Base-by-base conservation (phyloP, 2,797 vertebrate genomes). In the Epinephelus awoara region DNA sequence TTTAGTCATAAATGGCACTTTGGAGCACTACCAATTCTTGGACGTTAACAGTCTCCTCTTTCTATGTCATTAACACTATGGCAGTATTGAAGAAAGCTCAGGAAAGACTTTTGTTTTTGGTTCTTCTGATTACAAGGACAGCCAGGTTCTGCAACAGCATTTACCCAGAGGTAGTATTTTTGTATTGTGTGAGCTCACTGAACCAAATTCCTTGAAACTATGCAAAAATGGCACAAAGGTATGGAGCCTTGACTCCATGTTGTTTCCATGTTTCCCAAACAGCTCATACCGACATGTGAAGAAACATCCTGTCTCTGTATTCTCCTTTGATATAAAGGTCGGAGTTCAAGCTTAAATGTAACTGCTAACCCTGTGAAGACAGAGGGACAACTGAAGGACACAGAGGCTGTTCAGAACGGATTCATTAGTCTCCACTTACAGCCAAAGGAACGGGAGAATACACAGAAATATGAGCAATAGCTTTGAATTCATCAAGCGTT, bases 341-440 rank as follows among this genome's bases (percentile, higher is more conserved):
- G 44, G 11, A 75, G 61, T 73, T 81, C 15, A 77, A 56, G 56
- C 14, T 46, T 51, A 7, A 42, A 21, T 13, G 25, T 3, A 11
- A 42, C 23, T 38, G 50, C 13, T n/a, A 62, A 40, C 29, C 44
- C 58, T 0, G n/a, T 58, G 34, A 70, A 64, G 54, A 73, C 42
- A n/a, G 18, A 47, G 19, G 65, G 77, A 29, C 69, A 25, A 47
- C 64, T 75, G 71, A 76, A 84, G 85, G 85, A 73, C 73, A 38
- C 47, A 10, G 42, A 13, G 29, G 50, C 38, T 25, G 44, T 34
- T 77, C 19, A 47, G 12, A 1, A 12, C 38, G 19, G 46, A 51
- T 34, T 69, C 63, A 78, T 83, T 56, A 54, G 49, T 44, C 50
- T 77, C 63, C 46, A n/a, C 87, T 85, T 77, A 15, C 42, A 84